Conservation (phyloP, 2,113 vertebrate genomes). For the Macrotis lagotis region DNA sequence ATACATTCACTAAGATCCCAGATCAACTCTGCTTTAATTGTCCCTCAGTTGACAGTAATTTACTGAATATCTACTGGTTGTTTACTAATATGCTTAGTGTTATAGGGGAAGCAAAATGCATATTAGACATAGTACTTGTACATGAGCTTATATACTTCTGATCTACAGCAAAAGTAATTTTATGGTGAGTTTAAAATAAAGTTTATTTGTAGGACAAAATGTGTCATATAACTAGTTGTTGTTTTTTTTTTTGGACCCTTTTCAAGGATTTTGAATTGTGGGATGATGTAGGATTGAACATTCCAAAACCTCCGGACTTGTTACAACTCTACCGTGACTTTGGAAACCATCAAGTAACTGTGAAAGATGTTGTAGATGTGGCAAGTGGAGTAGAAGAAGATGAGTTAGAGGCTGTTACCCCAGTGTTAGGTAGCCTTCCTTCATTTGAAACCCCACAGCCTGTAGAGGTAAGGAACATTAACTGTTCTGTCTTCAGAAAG, state of each 20-base stretch:
- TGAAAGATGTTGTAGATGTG: slow-evolving; percentile 88
- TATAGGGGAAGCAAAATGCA: not conserved
- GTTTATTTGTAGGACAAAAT: slow-evolving; percentile 39
- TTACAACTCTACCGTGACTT: slow-evolving; percentile 96
- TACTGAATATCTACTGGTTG: not conserved
- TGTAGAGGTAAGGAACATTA: slow-evolving; percentile 81
- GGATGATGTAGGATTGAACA: slow-evolving; percentile 99
- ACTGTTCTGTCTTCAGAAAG: not conserved
- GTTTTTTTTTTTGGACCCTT: slow-evolving; percentile 53
- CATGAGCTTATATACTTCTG: not conserved
- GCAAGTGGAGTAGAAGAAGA: slow-evolving; percentile 91
- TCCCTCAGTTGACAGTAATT: not conserved
- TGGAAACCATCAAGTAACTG: slow-evolving; percentile 86
- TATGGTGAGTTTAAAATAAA: slow-evolving; percentile 46
- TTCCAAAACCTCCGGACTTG: slow-evolving; percentile 96
- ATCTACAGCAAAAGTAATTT: slow-evolving; percentile 7
- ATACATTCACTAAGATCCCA: not conserved
- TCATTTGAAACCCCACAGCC: slow-evolving; percentile 80
- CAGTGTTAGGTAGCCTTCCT: slow-evolving; percentile 70
- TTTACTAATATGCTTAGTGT: not conserved
- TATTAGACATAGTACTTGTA: not conserved
- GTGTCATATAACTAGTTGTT: not conserved
- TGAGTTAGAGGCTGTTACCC: slow-evolving; percentile 87
- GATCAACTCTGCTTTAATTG: not conserved
- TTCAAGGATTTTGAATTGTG: slow-evolving; percentile 98